Percentiles rank a stretch among this genome's conserved stretches.
Conservation (phyloP, 92 coral and sea anemone species). For the Porites lobata region DNA sequence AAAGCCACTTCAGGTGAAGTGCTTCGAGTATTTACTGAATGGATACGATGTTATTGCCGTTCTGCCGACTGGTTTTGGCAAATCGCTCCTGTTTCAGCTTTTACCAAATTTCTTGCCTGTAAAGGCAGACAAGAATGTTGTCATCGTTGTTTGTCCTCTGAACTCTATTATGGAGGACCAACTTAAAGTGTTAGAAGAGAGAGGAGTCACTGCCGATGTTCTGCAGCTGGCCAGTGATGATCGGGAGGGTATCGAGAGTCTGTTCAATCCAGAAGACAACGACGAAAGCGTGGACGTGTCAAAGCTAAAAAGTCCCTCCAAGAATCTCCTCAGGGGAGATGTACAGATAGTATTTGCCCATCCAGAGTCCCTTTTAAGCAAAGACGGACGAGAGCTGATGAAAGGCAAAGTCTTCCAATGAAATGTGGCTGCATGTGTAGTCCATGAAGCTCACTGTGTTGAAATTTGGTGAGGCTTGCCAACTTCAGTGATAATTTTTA, state of each 20-base stretch:
- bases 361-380: conserved; percentile 1
- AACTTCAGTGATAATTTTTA: no score
- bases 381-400: neutral
- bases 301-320: neutral
- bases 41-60: neutral
- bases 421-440: conserved; percentile 20
- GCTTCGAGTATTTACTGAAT: neutral
- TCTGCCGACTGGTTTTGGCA: neutral
- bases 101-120: neutral
- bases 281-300: neutral
- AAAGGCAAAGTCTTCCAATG: neutral
- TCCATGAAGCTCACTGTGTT: conserved; percentile 13
- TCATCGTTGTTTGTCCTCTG: neutral
- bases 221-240: neutral
- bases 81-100: conserved; percentile 15
- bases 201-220: neutral
- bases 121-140: neutral
- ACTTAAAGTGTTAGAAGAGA: neutral
- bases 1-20: neutral
- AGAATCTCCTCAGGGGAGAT: neutral
- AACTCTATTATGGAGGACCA: neutral
- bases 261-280: neutral
- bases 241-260: neutral
- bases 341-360: conserved; percentile 2
- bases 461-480: neutral